Percentiles rank a stretch among this genome's conserved stretches.
These are phyloP conservation scores for Neotoma lepida DNA, from an alignment of 2,113 vertebrate genomes.

Conservation along the genomic window DNA sequence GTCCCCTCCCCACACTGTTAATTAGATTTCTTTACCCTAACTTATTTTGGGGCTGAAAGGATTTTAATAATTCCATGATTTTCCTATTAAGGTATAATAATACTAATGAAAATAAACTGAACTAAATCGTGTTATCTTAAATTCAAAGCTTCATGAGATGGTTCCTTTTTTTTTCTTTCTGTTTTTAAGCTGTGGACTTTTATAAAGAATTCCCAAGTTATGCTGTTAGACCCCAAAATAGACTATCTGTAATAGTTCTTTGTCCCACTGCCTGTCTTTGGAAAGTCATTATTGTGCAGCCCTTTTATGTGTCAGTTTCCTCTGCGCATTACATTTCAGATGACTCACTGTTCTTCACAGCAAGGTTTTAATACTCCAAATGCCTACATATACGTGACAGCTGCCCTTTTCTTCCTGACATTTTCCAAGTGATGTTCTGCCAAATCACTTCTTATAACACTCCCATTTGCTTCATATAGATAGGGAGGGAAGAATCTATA, in stretches of 20 bases:
- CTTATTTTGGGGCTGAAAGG: constrained; percentile 13
- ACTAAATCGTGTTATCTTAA: background rate
- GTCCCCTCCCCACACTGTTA: background rate
- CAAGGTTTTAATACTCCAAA: background rate
- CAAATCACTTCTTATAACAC: background rate
- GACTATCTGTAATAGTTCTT: constrained; percentile 33
- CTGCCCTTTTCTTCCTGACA: constrained; percentile 44
- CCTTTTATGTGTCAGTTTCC: constrained; percentile 64
- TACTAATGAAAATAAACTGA: background rate
- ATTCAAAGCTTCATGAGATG: constrained; percentile 1
- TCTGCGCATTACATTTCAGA: constrained; percentile 17
- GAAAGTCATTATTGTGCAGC: constrained; percentile 54
- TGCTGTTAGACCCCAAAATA: constrained; percentile 53
- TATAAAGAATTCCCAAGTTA: constrained; percentile 10
- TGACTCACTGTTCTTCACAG: constrained; percentile 67
- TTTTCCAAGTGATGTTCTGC: constrained; percentile 11
- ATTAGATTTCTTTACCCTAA: background rate
- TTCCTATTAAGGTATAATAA: background rate
- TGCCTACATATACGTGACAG: constrained; percentile 46
- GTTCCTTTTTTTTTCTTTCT: constrained; percentile 25
- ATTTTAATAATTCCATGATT: constrained; percentile 21
- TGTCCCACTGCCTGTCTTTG: constrained; percentile 39
- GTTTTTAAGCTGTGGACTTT: constrained; percentile 21
- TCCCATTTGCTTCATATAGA: background rate
- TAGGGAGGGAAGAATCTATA: background rate